Evolutionary conservation across 2,888 invertebrate species (phyloP).

Genomic region (Chaetogeoica ovagalla): DNA sequence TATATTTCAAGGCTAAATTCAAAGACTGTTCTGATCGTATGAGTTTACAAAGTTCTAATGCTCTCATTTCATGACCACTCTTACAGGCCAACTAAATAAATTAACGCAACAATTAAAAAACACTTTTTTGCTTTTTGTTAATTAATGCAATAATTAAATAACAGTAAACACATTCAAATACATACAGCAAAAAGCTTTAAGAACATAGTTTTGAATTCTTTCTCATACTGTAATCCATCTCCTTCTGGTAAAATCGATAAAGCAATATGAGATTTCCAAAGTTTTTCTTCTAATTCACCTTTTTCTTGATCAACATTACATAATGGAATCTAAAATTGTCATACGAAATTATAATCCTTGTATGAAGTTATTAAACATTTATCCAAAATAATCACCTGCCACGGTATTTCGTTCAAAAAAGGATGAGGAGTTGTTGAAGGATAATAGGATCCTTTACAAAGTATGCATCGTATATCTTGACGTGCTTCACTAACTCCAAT

Average conservation of each 20-base stretch:
- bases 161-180: conserved; percentile 55
- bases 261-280: conserved; percentile 53
- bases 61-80: conserved; percentile 81
- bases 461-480: conserved; percentile 77
- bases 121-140: conserved; percentile 23
- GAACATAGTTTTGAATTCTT: conserved; percentile 74
- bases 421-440: conserved; percentile 87
- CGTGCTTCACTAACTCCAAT: conserved; percentile 77
- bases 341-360: conserved; percentile 17
- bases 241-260: conserved; percentile 54
- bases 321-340: conserved; percentile 67
- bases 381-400: conserved; percentile 63
- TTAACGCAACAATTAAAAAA: conserved; percentile 23
- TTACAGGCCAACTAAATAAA: conserved; percentile 74
- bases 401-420: conserved; percentile 73
- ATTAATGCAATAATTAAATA: no score
- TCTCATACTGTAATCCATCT: conserved; percentile 65
- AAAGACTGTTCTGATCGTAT: conserved; percentile 76
- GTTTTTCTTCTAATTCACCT: conserved; percentile 73
- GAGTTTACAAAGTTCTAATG: conserved; percentile 82
- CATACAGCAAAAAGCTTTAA: conserved; percentile 87
- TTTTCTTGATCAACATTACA: conserved; percentile 81
- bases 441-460: conserved; percentile 86
- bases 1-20: conserved; percentile 86
- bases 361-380: conserved; percentile 30